phyloP scores from a whole-genome alignment of 1,140 invertebrate genomes.

The Hermatobates lingyangjiaoensis region DNA sequence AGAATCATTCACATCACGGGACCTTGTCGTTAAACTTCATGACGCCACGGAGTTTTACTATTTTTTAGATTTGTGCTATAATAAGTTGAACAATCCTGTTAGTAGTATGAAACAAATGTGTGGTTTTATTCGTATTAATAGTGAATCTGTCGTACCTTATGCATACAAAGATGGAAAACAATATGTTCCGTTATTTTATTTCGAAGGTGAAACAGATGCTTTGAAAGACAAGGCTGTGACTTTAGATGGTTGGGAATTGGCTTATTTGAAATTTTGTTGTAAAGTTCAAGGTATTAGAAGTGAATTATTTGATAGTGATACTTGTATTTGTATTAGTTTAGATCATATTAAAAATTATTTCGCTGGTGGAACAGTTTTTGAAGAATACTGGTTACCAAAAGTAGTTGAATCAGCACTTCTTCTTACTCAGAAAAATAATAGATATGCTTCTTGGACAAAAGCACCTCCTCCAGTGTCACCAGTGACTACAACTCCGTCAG shows the following conservation, averaged over 20 bases:
- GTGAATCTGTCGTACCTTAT: constrained; percentile 83
- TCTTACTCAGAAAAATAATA: constrained; percentile 24
- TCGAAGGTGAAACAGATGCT: constrained; percentile 80
- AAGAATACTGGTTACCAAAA: constrained; percentile 80
- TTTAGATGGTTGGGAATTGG: constrained; percentile 74
- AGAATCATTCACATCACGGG: constrained; percentile 72
- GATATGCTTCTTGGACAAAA: constrained; percentile 13
- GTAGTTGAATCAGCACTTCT: constrained; percentile 55
- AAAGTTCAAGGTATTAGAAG: constrained; percentile 82
- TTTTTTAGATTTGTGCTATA: constrained; percentile 73
- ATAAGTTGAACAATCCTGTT: constrained; percentile 48
- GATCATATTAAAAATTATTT: constrained; percentile 80
- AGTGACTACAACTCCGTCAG: constrained; percentile 6
- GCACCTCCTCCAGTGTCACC: constrained; percentile 12
- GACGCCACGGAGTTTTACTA: constrained; percentile 82
- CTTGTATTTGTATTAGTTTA: constrained; percentile 70
- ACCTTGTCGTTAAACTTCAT: constrained; percentile 42
- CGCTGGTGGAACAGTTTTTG: constrained; percentile 67
- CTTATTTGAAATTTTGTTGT: constrained; percentile 83
- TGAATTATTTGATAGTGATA: constrained; percentile 74
- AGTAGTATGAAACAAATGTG: constrained; percentile 51
- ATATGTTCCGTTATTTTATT: constrained; percentile 85
- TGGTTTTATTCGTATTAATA: constrained; percentile 85
- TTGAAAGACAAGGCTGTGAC: constrained; percentile 65
- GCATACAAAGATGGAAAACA: constrained; percentile 63